Percentiles rank a stretch among this genome's conserved stretches.
phyloP scores from a whole-genome alignment of 2,797 vertebrate species.

The Peromyscus nudipes region DNA sequence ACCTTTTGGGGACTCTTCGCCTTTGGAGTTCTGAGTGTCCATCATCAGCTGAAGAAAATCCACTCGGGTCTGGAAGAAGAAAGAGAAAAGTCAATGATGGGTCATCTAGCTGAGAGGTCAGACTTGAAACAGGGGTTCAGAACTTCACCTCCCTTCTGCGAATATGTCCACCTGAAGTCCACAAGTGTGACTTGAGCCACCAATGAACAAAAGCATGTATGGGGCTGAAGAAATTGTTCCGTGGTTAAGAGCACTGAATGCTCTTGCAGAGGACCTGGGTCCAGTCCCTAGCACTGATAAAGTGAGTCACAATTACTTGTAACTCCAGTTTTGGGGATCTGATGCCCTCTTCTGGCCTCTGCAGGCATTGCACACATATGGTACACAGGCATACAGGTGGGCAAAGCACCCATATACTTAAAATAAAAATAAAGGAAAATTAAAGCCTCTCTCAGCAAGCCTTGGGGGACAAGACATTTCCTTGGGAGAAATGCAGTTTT shows the following conservation, averaged over 20 bases:
- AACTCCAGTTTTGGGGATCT: too few species aligned
- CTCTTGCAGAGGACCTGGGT: neutral
- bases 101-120: neutral
- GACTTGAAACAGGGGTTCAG: neutral
- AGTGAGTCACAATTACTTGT: neutral
- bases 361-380: neutral
- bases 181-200: neutral
- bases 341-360: neutral
- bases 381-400: neutral
- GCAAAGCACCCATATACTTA: neutral
- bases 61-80: conserved; percentile 67
- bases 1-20: conserved; percentile 62
- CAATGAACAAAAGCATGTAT: neutral
- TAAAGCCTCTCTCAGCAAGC: neutral
- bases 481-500: neutral
- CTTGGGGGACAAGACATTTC: neutral
- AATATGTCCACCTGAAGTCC: neutral
- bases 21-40: conserved; percentile 71
- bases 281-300: too few species aligned
- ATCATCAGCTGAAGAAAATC: conserved; percentile 82
- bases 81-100: neutral
- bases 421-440: neutral
- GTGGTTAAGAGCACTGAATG: neutral
- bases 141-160: neutral
- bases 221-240: neutral